Percentiles rank a stretch among this genome's conserved stretches.
phyloP scores from a whole-genome alignment of 1,140 invertebrate species.

The Cotesia vestalis region DNA sequence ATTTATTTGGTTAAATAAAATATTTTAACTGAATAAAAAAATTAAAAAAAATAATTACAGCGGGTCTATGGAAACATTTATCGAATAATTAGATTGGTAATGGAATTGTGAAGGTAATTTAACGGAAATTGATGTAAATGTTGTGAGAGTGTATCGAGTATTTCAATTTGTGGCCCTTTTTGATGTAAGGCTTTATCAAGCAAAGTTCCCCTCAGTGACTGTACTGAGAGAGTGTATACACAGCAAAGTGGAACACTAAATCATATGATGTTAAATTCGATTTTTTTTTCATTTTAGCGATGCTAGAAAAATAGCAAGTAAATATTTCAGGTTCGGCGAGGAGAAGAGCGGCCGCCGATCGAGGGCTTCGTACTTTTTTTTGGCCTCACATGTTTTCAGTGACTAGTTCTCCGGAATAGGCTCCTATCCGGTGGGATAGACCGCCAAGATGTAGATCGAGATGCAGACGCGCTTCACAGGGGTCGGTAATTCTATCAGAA shows the following conservation, averaged over 20 bases:
- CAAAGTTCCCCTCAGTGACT: not conserved
- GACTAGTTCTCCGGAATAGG: slow-evolving; percentile 16
- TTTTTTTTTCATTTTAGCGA: not conserved
- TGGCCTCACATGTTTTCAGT: slow-evolving; percentile 9
- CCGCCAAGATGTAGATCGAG: not conserved
- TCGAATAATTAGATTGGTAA: too few species aligned
- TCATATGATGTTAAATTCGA: not conserved
- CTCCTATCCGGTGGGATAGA: not conserved
- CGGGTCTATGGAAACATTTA: too few species aligned
- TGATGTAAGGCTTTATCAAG: not conserved
- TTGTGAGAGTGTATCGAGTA: not conserved
- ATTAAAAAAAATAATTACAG: too few species aligned
- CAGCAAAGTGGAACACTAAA: not conserved
- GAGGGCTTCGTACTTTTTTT: not conserved
- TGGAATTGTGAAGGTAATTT: too few species aligned
- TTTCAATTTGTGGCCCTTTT: too few species aligned
- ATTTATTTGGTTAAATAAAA: too few species aligned
- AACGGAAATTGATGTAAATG: not conserved
- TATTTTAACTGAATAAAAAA: too few species aligned
- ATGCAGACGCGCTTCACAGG: slow-evolving; percentile 42
- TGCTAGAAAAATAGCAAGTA: slow-evolving; percentile 40
- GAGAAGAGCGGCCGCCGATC: not conserved
- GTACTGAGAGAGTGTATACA: not conserved
- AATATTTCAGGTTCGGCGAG: slow-evolving; percentile 33
- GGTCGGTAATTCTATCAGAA: slow-evolving; percentile 62